phyloP scores from a whole-genome alignment of 53 echinoderm and acorn worm genomes.

The Mesocentrotus franciscanus region DNA sequence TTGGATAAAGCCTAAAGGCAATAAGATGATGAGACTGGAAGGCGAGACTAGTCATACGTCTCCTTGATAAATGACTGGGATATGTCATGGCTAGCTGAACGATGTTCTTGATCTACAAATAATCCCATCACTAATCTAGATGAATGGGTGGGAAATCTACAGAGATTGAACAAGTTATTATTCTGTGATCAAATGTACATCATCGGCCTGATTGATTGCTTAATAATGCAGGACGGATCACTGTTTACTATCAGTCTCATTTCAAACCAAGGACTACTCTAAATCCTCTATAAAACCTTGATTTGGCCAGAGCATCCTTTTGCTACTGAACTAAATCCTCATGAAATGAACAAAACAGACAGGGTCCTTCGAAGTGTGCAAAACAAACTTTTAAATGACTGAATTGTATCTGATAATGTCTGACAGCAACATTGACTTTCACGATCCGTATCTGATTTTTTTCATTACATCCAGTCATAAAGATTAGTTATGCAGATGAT shows the following conservation, averaged over 20 bases:
- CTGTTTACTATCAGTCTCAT: constrained; percentile 17
- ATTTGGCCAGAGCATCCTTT: background rate
- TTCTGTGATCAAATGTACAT: constrained; percentile 33
- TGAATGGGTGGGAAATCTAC: constrained; percentile 28
- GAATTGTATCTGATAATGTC: background rate
- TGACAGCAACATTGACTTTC: background rate
- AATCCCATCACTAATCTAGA: constrained; percentile 51
- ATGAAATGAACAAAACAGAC: constrained; percentile 25
- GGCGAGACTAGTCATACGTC: constrained; percentile 5
- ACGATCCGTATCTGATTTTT: background rate
- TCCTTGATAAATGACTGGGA: constrained; percentile 28
- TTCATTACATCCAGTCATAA: background rate
- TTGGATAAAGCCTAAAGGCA: background rate
- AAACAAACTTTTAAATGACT: background rate
- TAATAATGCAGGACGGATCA: constrained; percentile 48
- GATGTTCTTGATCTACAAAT: constrained; percentile 35
- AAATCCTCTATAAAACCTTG: background rate
- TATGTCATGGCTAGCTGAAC: background rate
- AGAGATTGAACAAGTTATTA: constrained; percentile 1
- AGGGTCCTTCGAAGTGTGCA: background rate
- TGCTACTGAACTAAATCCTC: background rate
- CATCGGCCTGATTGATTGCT: constrained; percentile 12
- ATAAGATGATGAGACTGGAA: background rate
- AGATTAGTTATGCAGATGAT: constrained; percentile 5
- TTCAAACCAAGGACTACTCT: background rate